Base-by-base conservation (phyloP, 2,113 vertebrate species). In the Podarcis raffonei region DNA sequence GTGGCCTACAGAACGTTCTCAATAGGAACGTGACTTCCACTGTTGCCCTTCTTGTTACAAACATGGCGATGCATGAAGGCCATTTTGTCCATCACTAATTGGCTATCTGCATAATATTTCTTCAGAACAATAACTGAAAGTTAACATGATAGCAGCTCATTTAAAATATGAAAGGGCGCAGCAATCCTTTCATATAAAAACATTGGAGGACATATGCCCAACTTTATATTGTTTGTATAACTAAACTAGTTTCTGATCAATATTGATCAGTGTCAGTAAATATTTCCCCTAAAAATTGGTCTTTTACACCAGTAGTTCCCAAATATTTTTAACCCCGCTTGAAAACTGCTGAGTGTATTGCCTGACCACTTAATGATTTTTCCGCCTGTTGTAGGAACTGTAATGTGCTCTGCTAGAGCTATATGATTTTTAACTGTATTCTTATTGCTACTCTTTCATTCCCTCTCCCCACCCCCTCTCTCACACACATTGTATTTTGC, bases 1-100 rank as follows among this genome's bases (percentile, higher is more conserved):
- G 96, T 94, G 96, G 96, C 97, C 96, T 95, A 95, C 79, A 94
- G 94, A 96, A 96, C 90, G 87, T 86, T 0, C 93, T 95, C 96
- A 97, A 97, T 96, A 93, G 95, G 95, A 96, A 97, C 96, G 96
- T 98, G 97, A 97, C 97, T 97, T 93, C 94, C 80, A 80, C 90
- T 94, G 95, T 93, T 96, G 95, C 95, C 96, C 96, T 97, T 96
- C 95, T 93, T 96, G 96, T 97, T 97, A 97, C 92, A 90, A 89
- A 96, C 94, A 95, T 92, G 85, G 87, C 1, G 57, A 97, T 94
- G 94, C 87, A 94, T 94, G 94, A 96, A 96, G 95, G 94, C 94
- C 95, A 95, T 96, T 96, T 97, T 95, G 96, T 95, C 94, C 94
- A 93, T 85, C 96, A 95, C 95, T 97, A 98, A 97, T 96, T 97